These are phyloP conservation scores for Picathartes gymnocephalus DNA, from an alignment of 2,113 vertebrate species.

Conservation along the genomic window DNA sequence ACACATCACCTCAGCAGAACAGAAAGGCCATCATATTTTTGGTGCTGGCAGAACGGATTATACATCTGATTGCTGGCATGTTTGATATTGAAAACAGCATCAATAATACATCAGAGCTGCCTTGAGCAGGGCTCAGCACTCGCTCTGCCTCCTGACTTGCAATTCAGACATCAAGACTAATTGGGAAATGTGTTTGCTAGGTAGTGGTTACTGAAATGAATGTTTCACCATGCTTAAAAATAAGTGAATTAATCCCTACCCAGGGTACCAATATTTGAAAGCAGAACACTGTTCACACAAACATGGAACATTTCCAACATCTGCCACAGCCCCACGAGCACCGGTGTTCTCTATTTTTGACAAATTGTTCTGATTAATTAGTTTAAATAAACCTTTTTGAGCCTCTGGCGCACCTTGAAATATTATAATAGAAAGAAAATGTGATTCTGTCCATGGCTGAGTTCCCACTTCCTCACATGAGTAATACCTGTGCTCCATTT, in stretches of 20 bases:
- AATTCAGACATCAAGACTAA: slow-evolving; percentile 27
- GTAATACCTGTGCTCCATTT: not conserved
- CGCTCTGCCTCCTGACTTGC: not conserved
- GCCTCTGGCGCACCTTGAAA: not conserved
- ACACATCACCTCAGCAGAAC: not conserved
- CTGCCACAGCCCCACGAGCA: not conserved
- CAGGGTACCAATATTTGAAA: not conserved
- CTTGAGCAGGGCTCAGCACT: not conserved
- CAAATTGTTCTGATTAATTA: not conserved
- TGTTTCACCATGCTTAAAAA: not conserved
- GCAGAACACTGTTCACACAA: not conserved
- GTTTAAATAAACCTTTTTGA: not conserved
- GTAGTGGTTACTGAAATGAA: not conserved
- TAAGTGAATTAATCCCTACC: not conserved
- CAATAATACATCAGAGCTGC: slow-evolving; percentile 48
- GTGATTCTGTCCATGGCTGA: not conserved
- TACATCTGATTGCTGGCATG: not conserved
- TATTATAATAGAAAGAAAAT: not conserved
- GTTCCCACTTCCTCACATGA: not conserved
- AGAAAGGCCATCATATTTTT: not conserved
- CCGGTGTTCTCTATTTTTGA: not conserved
- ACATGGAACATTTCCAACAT: not conserved
- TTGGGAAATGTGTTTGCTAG: slow-evolving; percentile 14
- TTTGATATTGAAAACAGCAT: slow-evolving; percentile 49
- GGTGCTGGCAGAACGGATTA: not conserved